Conservation (phyloP, 2,797 vertebrate genomes). For the Tangara arthus region DNA sequence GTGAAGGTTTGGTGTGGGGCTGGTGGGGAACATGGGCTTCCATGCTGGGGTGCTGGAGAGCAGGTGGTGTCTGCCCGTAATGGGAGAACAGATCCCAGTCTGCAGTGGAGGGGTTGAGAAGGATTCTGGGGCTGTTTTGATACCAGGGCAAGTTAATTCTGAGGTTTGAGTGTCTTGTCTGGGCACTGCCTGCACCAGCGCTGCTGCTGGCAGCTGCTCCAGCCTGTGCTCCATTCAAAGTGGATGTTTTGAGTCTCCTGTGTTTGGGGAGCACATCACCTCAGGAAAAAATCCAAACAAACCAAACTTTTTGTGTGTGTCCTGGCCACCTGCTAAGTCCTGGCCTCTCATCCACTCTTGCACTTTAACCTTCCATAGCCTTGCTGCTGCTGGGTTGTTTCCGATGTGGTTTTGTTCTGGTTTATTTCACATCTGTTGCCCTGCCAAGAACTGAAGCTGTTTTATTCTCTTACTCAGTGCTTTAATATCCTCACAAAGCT, state of each 20-base stretch:
- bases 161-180: too few relatives aligned
- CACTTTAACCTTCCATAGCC: rapidly evolving
- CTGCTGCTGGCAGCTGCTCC: neutral
- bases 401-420: rapidly evolving
- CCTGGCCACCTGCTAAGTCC: neutral
- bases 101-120: neutral
- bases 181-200: rapidly evolving
- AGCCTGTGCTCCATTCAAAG: rapidly evolving
- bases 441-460: neutral
- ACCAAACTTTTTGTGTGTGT: neutral
- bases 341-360: neutral
- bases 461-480: neutral
- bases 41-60: neutral
- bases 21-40: neutral
- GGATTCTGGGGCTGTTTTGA: neutral
- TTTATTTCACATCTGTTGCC: neutral
- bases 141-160: rapidly evolving
- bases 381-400: neutral
- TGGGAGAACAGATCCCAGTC: neutral
- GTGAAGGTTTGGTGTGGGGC: neutral
- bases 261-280: too few relatives aligned
- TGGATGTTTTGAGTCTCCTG: neutral
- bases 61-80: rapidly evolving
- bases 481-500: neutral
- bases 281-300: neutral